Conservation (phyloP, 2,113 vertebrate genomes). For the Rhinopomastus cyanomelas region DNA sequence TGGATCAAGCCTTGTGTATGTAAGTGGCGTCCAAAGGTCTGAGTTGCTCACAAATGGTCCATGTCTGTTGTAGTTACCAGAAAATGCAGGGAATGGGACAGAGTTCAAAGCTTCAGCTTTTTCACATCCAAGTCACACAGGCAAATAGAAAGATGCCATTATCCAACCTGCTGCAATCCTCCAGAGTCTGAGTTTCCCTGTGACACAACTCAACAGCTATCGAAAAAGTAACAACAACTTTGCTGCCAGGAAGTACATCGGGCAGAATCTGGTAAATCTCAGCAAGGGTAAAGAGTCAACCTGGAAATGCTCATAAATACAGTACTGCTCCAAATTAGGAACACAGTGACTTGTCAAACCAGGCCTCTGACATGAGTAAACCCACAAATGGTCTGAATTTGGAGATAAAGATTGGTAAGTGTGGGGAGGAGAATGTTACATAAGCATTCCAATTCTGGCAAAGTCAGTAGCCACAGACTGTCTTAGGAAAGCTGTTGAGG, state of each 20-base stretch:
- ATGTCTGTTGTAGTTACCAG: slow-evolving; percentile 41
- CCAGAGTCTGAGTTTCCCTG: neutral
- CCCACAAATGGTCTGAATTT: neutral
- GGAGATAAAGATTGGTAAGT: neutral
- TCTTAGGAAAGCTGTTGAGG: neutral
- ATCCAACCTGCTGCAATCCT: neutral
- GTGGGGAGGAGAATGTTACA: neutral
- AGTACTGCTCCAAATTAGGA: neutral
- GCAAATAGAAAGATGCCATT: slow-evolving; percentile 24
- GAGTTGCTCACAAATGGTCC: slow-evolving; percentile 47
- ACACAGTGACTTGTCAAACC: neutral
- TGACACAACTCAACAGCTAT: neutral
- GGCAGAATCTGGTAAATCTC: neutral
- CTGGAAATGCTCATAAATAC: neutral
- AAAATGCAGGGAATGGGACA: slow-evolving; percentile 3
- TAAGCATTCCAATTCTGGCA: neutral
- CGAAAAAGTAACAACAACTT: neutral
- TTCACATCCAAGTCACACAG: slow-evolving; percentile 23
- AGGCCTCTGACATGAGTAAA: neutral
- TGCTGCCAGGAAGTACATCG: neutral
- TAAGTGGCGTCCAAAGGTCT: slow-evolving; percentile 36
- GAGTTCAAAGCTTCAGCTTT: slow-evolving; percentile 38
- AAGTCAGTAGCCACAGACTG: neutral
- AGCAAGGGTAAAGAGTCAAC: neutral
- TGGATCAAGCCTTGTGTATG: slow-evolving; percentile 32